phyloP scores from a whole-genome alignment of 2,888 invertebrate species.

The Athetis lepigone region DNA sequence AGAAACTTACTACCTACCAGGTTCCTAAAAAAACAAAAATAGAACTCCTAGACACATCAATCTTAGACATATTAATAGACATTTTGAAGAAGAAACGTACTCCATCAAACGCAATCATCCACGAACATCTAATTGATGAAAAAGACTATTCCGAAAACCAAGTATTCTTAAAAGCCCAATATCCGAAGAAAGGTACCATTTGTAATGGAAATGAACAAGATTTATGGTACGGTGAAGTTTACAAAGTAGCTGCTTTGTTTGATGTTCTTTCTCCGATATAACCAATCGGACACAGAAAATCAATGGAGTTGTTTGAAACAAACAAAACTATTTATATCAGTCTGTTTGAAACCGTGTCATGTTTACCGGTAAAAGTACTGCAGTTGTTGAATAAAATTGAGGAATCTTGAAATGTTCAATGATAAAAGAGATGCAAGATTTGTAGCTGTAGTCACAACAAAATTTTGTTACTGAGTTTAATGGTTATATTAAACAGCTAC shows the following conservation, averaged over 20 bases:
- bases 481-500: too few relatives aligned
- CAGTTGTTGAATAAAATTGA: background rate
- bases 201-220: conserved; percentile 38
- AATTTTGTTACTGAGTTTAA: too few relatives aligned
- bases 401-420: background rate
- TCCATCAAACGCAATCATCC: background rate
- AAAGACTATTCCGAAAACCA: background rate
- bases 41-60: too few relatives aligned
- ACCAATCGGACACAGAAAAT: conserved; percentile 34
- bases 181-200: conserved; percentile 16
- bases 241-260: conserved; percentile 32
- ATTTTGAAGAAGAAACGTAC: too few relatives aligned
- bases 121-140: background rate
- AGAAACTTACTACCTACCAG: too few relatives aligned
- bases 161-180: conserved; percentile 22
- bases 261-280: conserved; percentile 24
- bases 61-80: too few relatives aligned
- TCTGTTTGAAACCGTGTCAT: conserved; percentile 17
- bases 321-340: conserved; percentile 37
- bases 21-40: too few relatives aligned
- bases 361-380: conserved; percentile 9
- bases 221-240: conserved; percentile 33
- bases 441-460: too few relatives aligned
- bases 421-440: background rate
- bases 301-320: conserved; percentile 17